Evolutionary conservation across 2,113 vertebrate species (phyloP).

Genomic region (Labrus mixtus): DNA sequence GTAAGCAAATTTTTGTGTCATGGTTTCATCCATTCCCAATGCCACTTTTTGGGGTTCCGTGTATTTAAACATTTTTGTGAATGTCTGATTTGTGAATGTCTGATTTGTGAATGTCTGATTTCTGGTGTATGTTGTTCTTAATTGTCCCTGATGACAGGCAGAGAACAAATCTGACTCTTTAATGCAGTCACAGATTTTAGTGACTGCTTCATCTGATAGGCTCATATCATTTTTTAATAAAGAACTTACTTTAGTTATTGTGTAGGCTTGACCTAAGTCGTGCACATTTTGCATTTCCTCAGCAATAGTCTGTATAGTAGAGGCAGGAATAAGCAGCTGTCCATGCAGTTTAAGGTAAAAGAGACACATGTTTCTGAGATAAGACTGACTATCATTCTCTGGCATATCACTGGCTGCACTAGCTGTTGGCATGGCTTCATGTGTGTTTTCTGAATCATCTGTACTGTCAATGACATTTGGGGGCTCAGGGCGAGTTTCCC

Average conservation of each 20-base stretch:
- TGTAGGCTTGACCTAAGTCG: slow-evolving; percentile 54
- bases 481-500: not conserved
- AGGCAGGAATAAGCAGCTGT: slow-evolving; percentile 46
- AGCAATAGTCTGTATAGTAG: slow-evolving; percentile 61
- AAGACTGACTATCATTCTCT: slow-evolving; percentile 14
- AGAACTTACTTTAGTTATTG: slow-evolving; percentile 41
- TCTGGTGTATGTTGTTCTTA: slow-evolving; percentile 15
- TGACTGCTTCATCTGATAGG: slow-evolving; percentile 48
- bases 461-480: slow-evolving; percentile 6
- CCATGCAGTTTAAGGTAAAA: slow-evolving; percentile 59
- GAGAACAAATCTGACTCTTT: slow-evolving; percentile 58
- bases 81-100: slow-evolving; percentile 44
- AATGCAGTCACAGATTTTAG: slow-evolving; percentile 43
- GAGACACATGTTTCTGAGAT: slow-evolving; percentile 37
- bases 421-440: slow-evolving; percentile 1
- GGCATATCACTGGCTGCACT: not conserved
- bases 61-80: slow-evolving; percentile 51
- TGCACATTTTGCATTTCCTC: slow-evolving; percentile 60
- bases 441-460: slow-evolving; percentile 11
- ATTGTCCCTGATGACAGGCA: slow-evolving; percentile 29
- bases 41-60: slow-evolving; percentile 48
- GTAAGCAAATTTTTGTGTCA: slow-evolving; percentile 8
- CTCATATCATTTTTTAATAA: slow-evolving; percentile 38
- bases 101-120: slow-evolving; percentile 46
- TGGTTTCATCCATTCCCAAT: slow-evolving; percentile 46